Evolutionary conservation across 2,797 vertebrate species (phyloP).

Genomic region (Micropoecilia bifurca): DNA sequence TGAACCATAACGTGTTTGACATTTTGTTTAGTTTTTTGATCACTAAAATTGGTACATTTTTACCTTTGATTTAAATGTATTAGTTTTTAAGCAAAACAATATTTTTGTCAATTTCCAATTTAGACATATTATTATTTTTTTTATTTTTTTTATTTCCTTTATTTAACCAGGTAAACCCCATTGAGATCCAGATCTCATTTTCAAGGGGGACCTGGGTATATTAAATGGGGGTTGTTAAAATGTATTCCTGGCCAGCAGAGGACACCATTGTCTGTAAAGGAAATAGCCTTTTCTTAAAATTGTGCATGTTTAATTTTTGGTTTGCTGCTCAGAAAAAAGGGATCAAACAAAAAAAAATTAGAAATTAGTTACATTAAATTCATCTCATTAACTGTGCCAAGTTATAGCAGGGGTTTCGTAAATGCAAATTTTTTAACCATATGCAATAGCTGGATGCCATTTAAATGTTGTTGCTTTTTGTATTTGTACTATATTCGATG

Average conservation of each 20-base stretch:
- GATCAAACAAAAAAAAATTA: not conserved
- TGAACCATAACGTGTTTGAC: not conserved
- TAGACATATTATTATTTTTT: too few relatives aligned
- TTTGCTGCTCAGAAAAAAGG: conserved; percentile 3
- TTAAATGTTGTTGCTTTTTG: conserved; percentile 23
- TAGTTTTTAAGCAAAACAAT: not conserved
- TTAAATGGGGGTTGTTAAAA: not conserved
- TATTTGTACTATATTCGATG: conserved; percentile 13
- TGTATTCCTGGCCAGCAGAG: conserved; percentile 43
- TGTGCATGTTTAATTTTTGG: conserved; percentile 7
- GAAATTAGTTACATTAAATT: not conserved
- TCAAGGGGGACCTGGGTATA: too few relatives aligned
- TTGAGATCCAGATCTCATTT: too few relatives aligned
- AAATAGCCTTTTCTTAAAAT: conserved; percentile 13
- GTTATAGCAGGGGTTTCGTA: not conserved
- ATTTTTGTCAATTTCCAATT: not conserved
- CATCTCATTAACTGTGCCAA: not conserved
- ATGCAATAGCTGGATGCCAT: conserved; percentile 11
- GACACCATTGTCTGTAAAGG: conserved; percentile 48
- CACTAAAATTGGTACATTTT: not conserved
- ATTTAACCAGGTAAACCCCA: too few relatives aligned
- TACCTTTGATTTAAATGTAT: not conserved
- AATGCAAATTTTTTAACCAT: not conserved
- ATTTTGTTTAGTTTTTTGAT: not conserved
- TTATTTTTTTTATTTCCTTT: too few relatives aligned